A percentile compares a stretch with the other conserved stretches of the same genome.
phyloP scores from a whole-genome alignment of 2,113 vertebrate species.

The Pomatostomus ruficeps region DNA sequence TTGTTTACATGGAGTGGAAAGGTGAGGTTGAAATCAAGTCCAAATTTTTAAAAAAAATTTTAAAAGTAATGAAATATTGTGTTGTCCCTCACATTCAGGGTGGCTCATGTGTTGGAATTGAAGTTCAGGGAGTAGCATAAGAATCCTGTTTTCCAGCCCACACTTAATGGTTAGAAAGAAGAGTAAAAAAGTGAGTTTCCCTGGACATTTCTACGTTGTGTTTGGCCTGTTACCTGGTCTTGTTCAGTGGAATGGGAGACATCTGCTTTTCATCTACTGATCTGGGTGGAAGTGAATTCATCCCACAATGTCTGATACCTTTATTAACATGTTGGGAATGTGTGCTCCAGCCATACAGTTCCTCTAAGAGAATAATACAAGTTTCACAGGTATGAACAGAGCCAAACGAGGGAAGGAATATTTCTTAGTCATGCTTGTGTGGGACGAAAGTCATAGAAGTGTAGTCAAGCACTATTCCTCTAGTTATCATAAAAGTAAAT shows the following conservation, averaged over 20 bases:
- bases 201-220: background rate
- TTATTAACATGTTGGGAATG: background rate
- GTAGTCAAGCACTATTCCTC: background rate
- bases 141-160: background rate
- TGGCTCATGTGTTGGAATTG: background rate
- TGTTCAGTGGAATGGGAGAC: background rate
- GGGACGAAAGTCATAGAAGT: background rate
- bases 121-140: background rate
- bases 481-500: background rate
- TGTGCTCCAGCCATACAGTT: background rate
- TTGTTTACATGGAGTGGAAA: background rate
- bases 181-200: background rate
- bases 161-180: background rate
- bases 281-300: background rate
- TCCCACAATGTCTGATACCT: background rate
- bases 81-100: accelerated
- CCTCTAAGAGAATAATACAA: background rate
- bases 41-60: background rate
- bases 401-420: background rate
- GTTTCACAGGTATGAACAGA: background rate
- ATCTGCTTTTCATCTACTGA: background rate
- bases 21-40: background rate
- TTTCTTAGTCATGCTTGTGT: background rate
- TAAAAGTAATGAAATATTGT: background rate
- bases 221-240: background rate